Percentiles rank a stretch among this genome's conserved stretches.
These are phyloP conservation scores for Hypanus sabinus DNA, from an alignment of 2,113 vertebrate genomes.

Conservation along the genomic window DNA sequence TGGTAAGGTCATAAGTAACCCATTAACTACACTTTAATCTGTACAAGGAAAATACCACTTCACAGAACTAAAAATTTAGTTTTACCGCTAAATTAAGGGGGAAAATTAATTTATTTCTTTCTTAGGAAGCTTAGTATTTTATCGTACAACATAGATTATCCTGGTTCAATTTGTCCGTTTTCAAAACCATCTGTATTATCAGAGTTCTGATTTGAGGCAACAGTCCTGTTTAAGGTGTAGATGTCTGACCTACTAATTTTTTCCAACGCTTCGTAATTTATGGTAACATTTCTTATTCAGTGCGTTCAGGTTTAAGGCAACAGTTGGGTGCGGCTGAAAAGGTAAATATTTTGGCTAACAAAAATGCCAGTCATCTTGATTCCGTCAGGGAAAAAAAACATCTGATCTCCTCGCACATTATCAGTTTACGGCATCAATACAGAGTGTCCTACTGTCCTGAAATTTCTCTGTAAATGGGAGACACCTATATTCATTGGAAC, in stretches of 20 bases:
- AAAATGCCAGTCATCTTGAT: too few species aligned
- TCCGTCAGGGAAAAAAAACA: neutral
- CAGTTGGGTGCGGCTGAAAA: neutral
- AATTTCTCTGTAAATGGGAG: neutral
- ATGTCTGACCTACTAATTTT: too few species aligned
- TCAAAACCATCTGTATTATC: neutral
- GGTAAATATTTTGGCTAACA: neutral
- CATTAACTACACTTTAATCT: neutral
- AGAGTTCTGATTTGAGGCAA: neutral
- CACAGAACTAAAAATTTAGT: neutral
- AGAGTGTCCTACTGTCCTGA: neutral
- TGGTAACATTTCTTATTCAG: too few species aligned
- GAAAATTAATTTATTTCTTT: neutral
- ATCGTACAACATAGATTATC: neutral
- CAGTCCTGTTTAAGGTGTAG: too few species aligned
- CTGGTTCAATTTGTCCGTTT: neutral
- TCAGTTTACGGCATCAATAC: neutral
- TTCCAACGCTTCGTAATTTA: too few species aligned
- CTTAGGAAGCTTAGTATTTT: neutral
- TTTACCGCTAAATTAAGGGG: neutral
- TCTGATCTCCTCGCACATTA: neutral
- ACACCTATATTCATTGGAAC: neutral
- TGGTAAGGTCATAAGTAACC: neutral
- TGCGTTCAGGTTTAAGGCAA: neutral
- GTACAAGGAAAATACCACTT: neutral